Evolutionary conservation across 2,113 vertebrate species (phyloP).

Genomic region (Paramormyrops kingsleyae): DNA sequence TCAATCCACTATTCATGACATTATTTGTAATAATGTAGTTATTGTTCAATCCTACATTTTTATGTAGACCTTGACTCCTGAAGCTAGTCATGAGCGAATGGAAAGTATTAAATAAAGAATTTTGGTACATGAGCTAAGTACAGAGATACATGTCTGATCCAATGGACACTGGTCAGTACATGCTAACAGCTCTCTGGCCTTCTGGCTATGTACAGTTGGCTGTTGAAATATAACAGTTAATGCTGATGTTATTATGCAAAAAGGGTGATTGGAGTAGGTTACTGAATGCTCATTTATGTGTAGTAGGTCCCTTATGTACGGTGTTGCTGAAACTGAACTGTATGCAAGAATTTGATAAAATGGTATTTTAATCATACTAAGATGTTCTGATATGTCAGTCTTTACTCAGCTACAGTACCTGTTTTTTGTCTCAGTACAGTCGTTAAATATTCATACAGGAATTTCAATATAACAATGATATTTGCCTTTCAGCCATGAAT

Average conservation of each 20-base stretch:
- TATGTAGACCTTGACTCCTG: not conserved
- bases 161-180: not conserved
- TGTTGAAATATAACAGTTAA: not conserved
- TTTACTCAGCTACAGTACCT: not conserved
- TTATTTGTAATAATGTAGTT: not conserved
- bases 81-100: not conserved
- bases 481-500: slow-evolving; percentile 16
- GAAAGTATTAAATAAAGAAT: not conserved
- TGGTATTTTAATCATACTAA: not conserved
- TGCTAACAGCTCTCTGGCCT: not conserved
- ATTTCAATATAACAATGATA: slow-evolving; percentile 12
- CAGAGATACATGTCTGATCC: not conserved
- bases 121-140: not conserved
- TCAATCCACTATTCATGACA: not conserved
- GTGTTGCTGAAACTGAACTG: not conserved
- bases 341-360: not conserved
- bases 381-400: not conserved
- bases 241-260: not conserved
- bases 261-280: not conserved
- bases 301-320: not conserved
- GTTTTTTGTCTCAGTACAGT: not conserved
- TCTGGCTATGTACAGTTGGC: not conserved
- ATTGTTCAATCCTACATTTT: not conserved
- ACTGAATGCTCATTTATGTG: not conserved
- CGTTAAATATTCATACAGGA: slow-evolving; percentile 14